Conservation (phyloP, 2,797 vertebrate genomes). For the Vireo griseus region DNA sequence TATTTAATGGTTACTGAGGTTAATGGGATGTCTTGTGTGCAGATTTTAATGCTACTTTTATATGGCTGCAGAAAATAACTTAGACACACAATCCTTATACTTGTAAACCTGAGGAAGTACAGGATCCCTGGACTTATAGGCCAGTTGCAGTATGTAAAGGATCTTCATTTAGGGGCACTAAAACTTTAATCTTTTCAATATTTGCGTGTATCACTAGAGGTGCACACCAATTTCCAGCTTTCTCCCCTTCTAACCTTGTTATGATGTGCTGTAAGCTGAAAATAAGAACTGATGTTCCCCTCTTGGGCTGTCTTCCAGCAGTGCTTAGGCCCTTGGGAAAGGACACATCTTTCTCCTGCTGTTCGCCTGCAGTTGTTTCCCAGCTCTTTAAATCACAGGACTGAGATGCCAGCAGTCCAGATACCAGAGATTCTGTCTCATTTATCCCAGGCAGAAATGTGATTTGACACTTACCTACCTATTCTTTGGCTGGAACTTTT, state of each 20-base stretch:
- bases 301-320: not conserved
- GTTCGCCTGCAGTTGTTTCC: not conserved
- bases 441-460: not conserved
- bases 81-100: not conserved
- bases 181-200: not conserved
- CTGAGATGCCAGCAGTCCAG: not conserved
- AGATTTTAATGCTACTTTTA: not conserved
- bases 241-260: fast-evolving
- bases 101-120: not conserved
- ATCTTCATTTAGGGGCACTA: not conserved
- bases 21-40: not conserved
- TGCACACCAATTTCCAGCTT: not conserved
- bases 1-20: not conserved
- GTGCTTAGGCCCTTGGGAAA: not conserved
- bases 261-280: not conserved
- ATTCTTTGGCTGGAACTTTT: conserved; percentile 13
- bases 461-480: conserved; percentile 7
- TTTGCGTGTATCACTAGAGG: not conserved
- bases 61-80: not conserved
- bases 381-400: not conserved
- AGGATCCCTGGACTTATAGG: not conserved
- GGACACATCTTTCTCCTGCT: not conserved
- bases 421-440: not conserved
- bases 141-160: not conserved
- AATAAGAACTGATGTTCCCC: not conserved